These are phyloP conservation scores for Dicentrarchus labrax DNA, from an alignment of 2,113 vertebrate species.

Conservation along the genomic window DNA sequence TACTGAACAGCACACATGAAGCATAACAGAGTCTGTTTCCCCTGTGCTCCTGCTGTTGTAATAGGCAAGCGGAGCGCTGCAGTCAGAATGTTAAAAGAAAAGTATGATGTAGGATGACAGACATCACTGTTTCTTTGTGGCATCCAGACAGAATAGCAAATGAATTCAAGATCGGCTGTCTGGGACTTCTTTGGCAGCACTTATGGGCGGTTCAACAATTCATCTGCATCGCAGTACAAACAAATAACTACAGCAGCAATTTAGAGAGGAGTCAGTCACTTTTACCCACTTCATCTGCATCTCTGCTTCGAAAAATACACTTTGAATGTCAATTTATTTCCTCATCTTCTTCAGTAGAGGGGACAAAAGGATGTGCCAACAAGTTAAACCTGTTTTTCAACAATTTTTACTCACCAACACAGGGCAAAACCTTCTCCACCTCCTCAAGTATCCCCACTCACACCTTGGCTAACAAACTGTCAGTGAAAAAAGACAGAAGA, in stretches of 20 bases:
- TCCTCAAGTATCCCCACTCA: no score
- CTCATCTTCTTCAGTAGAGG: no score
- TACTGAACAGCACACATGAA: not conserved
- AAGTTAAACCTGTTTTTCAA: no score
- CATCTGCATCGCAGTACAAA: not conserved
- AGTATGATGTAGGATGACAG: conserved; percentile 10
- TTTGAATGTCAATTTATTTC: not conserved
- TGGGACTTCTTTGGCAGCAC: conserved; percentile 9
- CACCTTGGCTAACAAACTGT: no score
- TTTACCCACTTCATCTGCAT: not conserved
- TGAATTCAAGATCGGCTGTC: not conserved
- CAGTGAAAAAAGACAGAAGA: no score
- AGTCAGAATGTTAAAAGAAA: not conserved
- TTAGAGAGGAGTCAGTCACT: not conserved
- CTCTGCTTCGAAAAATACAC: not conserved
- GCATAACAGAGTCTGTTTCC: not conserved
- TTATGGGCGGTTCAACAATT: conserved; percentile 1
- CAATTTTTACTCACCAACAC: no score
- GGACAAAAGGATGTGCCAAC: no score
- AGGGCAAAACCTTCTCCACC: no score
- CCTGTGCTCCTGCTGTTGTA: not conserved
- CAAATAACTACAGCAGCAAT: not conserved
- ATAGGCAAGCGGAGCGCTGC: not conserved
- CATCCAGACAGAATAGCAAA: not conserved
- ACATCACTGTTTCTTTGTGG: not conserved